Evolutionary conservation across 2,797 vertebrate genomes (phyloP).

Genomic region (Lophotriccus pileatus): DNA sequence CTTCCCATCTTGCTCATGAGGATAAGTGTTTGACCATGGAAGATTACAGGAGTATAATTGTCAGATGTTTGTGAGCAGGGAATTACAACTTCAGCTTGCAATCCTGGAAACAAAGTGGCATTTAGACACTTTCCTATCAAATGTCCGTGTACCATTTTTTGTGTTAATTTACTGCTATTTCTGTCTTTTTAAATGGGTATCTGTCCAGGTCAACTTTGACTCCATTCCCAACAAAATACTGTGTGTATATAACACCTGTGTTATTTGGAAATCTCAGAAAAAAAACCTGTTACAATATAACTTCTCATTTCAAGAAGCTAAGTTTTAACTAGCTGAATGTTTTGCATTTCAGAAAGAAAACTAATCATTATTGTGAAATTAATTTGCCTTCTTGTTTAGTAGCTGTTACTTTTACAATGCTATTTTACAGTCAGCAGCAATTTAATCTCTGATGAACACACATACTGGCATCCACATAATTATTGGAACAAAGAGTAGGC

Average conservation of each 20-base stretch:
- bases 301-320: neutral
- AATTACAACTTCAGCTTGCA: neutral
- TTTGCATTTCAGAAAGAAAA: neutral
- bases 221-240: neutral
- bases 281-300: neutral
- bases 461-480: neutral
- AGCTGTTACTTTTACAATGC: neutral
- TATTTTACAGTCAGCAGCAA: neutral
- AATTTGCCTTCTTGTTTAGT: neutral
- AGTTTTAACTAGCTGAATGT: neutral
- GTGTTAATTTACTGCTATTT: neutral
- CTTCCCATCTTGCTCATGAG: neutral
- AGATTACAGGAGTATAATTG: neutral
- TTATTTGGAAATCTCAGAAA: neutral
- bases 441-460: neutral
- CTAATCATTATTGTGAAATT: neutral
- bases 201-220: neutral
- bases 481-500: neutral
- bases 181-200: neutral
- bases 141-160: neutral
- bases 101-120: neutral
- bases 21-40: neutral
- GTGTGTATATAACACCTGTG: neutral
- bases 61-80: neutral
- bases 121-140: neutral